Base-by-base conservation (phyloP, 30 jellyfish, hydroid and myxozoan genomes). In the Cassiopea xamachana region DNA sequence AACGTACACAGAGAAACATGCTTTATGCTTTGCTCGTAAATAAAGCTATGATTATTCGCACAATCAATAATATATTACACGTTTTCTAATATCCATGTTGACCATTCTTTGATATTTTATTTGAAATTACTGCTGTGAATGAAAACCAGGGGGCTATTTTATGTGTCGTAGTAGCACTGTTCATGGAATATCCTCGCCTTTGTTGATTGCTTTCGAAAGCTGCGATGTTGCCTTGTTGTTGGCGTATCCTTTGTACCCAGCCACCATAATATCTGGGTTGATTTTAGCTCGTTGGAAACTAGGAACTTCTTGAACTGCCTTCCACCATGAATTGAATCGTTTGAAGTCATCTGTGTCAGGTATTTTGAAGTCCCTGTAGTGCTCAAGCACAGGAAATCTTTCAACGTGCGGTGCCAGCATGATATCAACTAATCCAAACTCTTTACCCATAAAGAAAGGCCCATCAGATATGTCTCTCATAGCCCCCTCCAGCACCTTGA, bases 371-470 rank as follows among this genome's bases (percentile, higher is more conserved):
- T 85, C 91, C 59, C 88, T 79, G 62, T 16, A 76, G 49, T 62
- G 83, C 59, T 83, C 82, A 18, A 91, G 77, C 6, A 68, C 94
- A 9, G 83, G 83, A 50, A 84, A 76, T 58, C 97, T 77, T 68
- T 91, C 91, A 14, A 77, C 91, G 51, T 62, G 87, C 1, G 97
- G 91, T 64, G 94, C 90, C 60, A 91, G 72, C 94, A 83, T 78
- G 77, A 91, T 84, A 45, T 91, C 97, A 59, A 84, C 92, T 68
- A 91, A 75, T 18, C 86, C 78, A 55, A 83, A 91, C 46, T 91
- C 90, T n/a, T 72, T 46, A 45, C 97, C 97, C 83, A 91, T 48
- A 76, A 91, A 83, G 69, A 91, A 91, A 5, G 97, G 97, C 12
- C 97, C 97, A 61, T 76, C 85, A 1, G 89, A 60, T 39, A 51